phyloP scores from a whole-genome alignment of 2,797 vertebrate genomes.

The Sebastes taczanowskii region DNA sequence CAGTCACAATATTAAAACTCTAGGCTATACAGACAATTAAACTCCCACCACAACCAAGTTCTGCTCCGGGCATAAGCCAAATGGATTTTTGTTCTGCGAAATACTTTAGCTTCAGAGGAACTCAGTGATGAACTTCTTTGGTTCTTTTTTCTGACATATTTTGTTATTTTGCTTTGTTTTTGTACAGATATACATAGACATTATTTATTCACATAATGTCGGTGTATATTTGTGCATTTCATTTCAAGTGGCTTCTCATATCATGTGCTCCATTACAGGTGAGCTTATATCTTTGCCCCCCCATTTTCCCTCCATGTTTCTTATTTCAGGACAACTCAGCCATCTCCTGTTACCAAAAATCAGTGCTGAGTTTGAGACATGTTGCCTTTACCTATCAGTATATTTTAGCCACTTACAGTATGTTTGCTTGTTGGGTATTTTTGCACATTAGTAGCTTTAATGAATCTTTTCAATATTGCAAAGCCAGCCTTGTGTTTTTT shows the following conservation, averaged over 20 bases:
- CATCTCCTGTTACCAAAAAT: neutral
- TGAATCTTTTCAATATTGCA: neutral
- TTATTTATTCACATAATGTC: neutral
- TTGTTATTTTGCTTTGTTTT: neutral
- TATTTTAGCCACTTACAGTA: neutral
- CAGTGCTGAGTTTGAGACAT: neutral
- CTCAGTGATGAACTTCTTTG: neutral
- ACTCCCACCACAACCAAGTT: neutral
- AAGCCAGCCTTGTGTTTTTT: too few species aligned
- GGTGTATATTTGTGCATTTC: neutral
- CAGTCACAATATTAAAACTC: neutral
- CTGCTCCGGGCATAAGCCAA: neutral
- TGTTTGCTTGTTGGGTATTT: neutral
- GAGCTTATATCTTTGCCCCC: neutral
- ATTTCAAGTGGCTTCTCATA: neutral
- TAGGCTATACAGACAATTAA: neutral
- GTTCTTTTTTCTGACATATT: neutral
- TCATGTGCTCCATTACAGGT: neutral
- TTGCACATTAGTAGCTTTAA: neutral
- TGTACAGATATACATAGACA: neutral
- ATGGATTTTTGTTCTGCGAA: neutral
- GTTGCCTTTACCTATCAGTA: neutral
- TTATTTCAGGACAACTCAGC: neutral
- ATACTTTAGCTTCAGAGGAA: neutral
- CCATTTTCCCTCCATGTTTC: neutral